Base-by-base conservation (phyloP, 2,888 invertebrate genomes). In the Bursaphelenchus okinawaensis region DNA sequence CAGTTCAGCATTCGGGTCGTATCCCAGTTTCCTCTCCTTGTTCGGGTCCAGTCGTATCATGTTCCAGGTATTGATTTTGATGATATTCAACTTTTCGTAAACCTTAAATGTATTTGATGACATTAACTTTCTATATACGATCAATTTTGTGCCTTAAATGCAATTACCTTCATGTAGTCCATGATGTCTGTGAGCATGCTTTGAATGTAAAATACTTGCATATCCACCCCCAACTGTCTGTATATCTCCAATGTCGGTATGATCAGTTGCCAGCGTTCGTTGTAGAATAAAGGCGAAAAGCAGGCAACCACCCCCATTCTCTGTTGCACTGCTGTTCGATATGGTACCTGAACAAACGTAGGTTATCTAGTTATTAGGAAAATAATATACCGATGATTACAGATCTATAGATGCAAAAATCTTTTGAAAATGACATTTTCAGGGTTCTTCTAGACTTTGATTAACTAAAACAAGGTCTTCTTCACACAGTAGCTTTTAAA, bases 231-330 rank as follows among this genome's bases (percentile, higher is more conserved):
- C 52, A 75, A 75, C 31, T 78, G 75, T 0, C 75, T 69, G 61
- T 78, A 79, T 7, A 79, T 66, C 68, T 77, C 71, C 3, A 75
- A 59, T 4, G 77, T 76, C 7, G 72, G 56, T 23, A 80, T 62
- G 27, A 79, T 63, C 19, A 79, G 59, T 64, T 80, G 78, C 79
- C 79, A 79, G 22, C 77, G 64, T 68, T 79, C 79, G 60, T 78
- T 78, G 55, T 75, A 69, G 28, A 79, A 79, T 4, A 79, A 62
- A 7, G 79, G 79, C 16, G 74, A 72, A 57, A 80, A 80, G 59
- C 79, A 79, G 4, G 76, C 72, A 7, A 80, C 78, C 7, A 79
- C 79, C 55, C 58, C 63, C 28, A 69, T 31, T n/a, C 62, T 55
- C 12, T 28, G 31, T 9, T 75, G 27, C 22, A 62, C 54, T 12